Conservation (phyloP, 1,140 invertebrate species). For the Heliothis subflexa region DNA sequence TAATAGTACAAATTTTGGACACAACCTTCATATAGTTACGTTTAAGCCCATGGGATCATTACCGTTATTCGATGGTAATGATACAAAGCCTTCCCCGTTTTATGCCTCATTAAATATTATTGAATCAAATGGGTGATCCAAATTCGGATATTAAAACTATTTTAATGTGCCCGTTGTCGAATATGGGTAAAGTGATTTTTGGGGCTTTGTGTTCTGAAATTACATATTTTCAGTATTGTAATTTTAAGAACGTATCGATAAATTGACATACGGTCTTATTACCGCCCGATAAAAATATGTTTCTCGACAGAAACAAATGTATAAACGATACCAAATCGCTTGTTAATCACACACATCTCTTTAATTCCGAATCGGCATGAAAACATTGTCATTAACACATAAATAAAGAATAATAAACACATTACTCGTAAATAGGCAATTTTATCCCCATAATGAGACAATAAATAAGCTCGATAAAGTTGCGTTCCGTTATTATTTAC, state of each 20-base stretch:
- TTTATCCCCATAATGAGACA: constrained; percentile 70
- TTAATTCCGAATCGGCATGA: not conserved
- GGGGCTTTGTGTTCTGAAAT: no score
- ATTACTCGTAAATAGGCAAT: constrained; percentile 48
- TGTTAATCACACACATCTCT: not conserved
- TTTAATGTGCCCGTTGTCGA: constrained; percentile 20
- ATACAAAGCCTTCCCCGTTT: constrained; percentile 67
- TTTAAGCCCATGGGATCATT: constrained; percentile 70
- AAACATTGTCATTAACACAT: constrained; percentile 22
- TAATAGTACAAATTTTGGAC: constrained; percentile 74
- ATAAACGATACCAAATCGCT: no score
- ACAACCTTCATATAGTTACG: constrained; percentile 71
- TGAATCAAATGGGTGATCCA: constrained; percentile 31
- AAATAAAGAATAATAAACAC: constrained; percentile 44
- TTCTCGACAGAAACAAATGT: no score
- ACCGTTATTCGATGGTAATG: constrained; percentile 71
- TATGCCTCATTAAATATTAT: constrained; percentile 67
- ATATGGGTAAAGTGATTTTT: no score
- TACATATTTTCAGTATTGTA: no score
- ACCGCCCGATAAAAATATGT: no score
- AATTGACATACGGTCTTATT: no score
- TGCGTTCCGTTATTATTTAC: constrained; percentile 78
- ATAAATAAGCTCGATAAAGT: constrained; percentile 82
- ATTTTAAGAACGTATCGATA: no score
- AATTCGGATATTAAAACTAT: constrained; percentile 27